Percentiles rank a stretch among this genome's conserved stretches.
Evolutionary conservation across 2,888 invertebrate genomes (phyloP).

Genomic region (Eumacrocentrus americanus): DNA sequence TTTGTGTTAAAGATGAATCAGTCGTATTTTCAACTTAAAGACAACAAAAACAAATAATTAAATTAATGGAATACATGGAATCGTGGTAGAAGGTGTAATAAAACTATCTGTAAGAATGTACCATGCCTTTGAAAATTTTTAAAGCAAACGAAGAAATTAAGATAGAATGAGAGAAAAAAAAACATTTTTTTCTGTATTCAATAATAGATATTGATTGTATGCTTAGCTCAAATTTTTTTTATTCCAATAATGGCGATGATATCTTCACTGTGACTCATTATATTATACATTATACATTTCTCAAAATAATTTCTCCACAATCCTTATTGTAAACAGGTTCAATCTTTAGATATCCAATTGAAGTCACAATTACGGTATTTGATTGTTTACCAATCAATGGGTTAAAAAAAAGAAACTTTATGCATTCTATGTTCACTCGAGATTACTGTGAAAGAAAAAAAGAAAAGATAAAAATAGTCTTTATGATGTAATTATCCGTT

Average conservation of each 20-base stretch:
- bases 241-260: not conserved
- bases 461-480: too few species aligned
- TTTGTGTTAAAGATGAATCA: slow-evolving; percentile 40
- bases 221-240: not conserved
- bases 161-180: slow-evolving; percentile 25
- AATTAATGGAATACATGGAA: slow-evolving; percentile 26
- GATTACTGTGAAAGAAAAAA: too few species aligned
- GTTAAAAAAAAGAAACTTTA: too few species aligned
- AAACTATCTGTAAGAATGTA: slow-evolving; percentile 49
- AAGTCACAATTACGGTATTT: too few species aligned
- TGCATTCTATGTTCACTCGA: too few species aligned
- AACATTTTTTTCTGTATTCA: slow-evolving; percentile 5
- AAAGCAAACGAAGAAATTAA: slow-evolving; percentile 39
- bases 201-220: not conserved
- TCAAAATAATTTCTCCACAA: too few species aligned
- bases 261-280: not conserved
- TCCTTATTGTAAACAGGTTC: too few species aligned
- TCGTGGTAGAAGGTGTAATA: slow-evolving; percentile 47
- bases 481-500: too few species aligned
- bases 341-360: too few species aligned
- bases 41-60: not conserved
- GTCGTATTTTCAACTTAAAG: slow-evolving; percentile 53
- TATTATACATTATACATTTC: too few species aligned
- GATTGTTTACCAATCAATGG: too few species aligned
- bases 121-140: slow-evolving; percentile 51